These are phyloP conservation scores for Brachylomia viminalis DNA, from an alignment of 2,888 invertebrate genomes.

Conservation along the genomic window DNA sequence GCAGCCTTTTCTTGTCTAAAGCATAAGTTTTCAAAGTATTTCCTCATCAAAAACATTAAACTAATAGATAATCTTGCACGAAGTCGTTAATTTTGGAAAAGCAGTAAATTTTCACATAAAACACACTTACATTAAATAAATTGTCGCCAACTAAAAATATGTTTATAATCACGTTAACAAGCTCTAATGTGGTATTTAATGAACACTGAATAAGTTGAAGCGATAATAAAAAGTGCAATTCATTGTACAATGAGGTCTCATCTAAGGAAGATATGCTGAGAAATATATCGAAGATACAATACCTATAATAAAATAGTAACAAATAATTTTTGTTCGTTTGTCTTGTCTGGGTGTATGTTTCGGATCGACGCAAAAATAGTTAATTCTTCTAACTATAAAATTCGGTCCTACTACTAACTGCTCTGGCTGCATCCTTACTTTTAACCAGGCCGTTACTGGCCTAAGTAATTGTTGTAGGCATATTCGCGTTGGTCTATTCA, in stretches of 20 bases:
- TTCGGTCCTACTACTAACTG: too few species aligned
- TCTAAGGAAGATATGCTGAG: background rate
- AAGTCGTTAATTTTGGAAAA: background rate
- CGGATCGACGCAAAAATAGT: too few species aligned
- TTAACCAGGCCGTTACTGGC: background rate
- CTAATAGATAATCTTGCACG: background rate
- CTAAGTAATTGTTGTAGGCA: background rate
- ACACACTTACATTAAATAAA: background rate
- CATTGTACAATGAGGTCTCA: background rate
- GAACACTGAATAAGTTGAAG: background rate
- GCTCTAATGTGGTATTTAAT: constrained; percentile 23
- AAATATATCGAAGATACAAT: background rate
- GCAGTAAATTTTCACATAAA: background rate
- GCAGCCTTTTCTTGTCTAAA: background rate
- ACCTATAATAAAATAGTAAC: too few species aligned
- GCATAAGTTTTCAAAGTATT: background rate
- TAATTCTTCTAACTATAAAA: too few species aligned
- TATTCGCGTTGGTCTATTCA: background rate
- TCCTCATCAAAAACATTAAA: background rate
- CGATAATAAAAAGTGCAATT: constrained; percentile 16
- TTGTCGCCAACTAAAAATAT: background rate
- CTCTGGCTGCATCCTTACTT: background rate
- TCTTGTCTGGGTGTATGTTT: too few species aligned
- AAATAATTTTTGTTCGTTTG: too few species aligned
- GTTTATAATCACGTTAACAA: background rate